Conservation (phyloP, 2,113 vertebrate species). For the Cyrtonyx montezumae region DNA sequence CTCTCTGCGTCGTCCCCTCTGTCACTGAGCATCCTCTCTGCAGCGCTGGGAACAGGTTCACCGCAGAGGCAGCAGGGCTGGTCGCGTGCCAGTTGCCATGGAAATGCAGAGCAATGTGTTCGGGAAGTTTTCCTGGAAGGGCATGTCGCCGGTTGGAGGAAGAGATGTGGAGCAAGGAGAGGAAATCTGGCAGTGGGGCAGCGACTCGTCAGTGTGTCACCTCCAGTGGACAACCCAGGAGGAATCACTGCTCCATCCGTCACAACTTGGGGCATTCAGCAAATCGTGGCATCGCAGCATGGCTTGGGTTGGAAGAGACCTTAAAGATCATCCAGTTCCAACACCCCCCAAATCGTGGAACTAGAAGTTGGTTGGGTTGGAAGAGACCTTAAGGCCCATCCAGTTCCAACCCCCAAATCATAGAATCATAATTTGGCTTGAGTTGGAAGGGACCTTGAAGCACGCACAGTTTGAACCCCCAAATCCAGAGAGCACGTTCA, state of each 20-base stretch:
- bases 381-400: no score
- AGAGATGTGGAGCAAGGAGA: background rate
- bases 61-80: background rate
- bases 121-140: constrained; percentile 47
- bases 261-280: background rate
- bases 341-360: no score
- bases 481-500: background rate
- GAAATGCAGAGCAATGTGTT: constrained; percentile 9
- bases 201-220: fast-evolving
- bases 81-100: constrained; percentile 58
- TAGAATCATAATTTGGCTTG: no score
- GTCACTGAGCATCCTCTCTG: background rate
- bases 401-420: no score
- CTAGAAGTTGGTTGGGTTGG: no score
- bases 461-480: background rate
- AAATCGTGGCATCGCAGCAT: background rate
- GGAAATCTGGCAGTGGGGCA: fast-evolving
- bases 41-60: background rate
- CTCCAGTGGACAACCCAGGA: background rate
- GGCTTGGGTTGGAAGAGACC: background rate
- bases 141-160: background rate
- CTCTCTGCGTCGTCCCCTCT: background rate
- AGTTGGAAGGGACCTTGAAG: no score
- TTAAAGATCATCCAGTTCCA: background rate
- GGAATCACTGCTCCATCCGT: fast-evolving